These are phyloP conservation scores for Aepyceros melampus DNA, from an alignment of 2,113 vertebrate genomes.

Conservation along the genomic window DNA sequence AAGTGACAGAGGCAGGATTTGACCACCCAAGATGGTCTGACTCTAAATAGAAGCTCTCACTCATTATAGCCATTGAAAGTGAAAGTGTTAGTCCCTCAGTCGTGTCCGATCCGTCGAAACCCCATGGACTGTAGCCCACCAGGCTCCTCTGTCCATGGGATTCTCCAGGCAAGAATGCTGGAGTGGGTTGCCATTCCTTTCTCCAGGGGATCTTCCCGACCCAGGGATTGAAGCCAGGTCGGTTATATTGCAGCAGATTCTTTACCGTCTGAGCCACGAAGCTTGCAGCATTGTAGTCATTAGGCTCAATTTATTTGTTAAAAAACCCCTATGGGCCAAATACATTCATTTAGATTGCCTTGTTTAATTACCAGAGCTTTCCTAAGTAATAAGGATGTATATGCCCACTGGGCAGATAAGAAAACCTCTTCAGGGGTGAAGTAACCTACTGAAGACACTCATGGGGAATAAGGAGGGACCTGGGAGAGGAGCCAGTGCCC, in stretches of 20 bases:
- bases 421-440: not conserved
- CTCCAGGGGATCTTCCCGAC: not conserved
- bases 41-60: not conserved
- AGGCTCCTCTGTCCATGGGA: not conserved
- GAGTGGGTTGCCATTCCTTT: not conserved
- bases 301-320: not conserved
- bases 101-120: accelerated
- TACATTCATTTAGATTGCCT: not conserved
- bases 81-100: not conserved
- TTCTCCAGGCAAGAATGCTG: not conserved
- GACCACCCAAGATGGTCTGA: not conserved
- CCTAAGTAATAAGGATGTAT: not conserved
- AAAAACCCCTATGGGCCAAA: not conserved
- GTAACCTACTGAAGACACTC: not conserved
- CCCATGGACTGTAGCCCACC: not conserved
- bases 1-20: not conserved
- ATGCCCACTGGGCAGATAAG: not conserved
- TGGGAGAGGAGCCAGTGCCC: not conserved
- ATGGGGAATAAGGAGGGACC: not conserved
- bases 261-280: not conserved
- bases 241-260: not conserved
- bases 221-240: not conserved
- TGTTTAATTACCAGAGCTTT: not conserved
- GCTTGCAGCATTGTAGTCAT: not conserved
- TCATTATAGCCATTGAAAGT: not conserved